Percentiles rank a stretch among this genome's conserved stretches.
Evolutionary conservation across 2,888 invertebrate genomes (phyloP).

Genomic region (Lamellibrachia columna): DNA sequence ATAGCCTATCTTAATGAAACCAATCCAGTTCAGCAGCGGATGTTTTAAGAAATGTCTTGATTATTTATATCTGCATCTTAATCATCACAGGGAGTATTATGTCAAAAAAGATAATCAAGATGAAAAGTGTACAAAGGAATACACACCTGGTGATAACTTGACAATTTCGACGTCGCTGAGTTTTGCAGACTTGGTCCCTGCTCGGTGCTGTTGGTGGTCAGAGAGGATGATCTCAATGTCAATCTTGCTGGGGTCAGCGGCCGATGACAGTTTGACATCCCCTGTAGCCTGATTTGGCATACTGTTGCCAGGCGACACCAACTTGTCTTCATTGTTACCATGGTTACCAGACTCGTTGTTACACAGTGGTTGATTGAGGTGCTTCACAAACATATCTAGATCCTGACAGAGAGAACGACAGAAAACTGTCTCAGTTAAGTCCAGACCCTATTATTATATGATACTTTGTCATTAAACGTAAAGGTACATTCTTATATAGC

Average conservation of each 20-base stretch:
- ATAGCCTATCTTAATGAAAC: too few species aligned
- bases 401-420: not conserved
- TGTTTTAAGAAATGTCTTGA: too few species aligned
- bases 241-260: not conserved
- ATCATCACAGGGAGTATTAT: not conserved
- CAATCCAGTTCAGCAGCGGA: too few species aligned
- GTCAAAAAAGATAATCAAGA: not conserved
- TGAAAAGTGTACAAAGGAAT: not conserved
- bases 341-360: conserved; percentile 9
- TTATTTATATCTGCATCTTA: not conserved
- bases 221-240: not conserved
- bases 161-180: not conserved
- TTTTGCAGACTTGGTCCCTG: not conserved
- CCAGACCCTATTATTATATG: not conserved
- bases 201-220: not conserved
- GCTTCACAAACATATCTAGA: not conserved
- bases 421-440: too few species aligned
- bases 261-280: not conserved
- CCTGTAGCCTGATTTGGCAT: not conserved
- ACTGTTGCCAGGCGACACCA: not conserved
- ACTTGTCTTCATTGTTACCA: not conserved
- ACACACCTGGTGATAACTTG: not conserved
- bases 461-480: not conserved
- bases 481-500: too few species aligned
- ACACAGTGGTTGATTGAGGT: conserved; percentile 3